Evolutionary conservation across 1,140 invertebrate species (phyloP), one percentile per base, ranked within the genome.

Genomic region (Drosophila repleta): DNA sequence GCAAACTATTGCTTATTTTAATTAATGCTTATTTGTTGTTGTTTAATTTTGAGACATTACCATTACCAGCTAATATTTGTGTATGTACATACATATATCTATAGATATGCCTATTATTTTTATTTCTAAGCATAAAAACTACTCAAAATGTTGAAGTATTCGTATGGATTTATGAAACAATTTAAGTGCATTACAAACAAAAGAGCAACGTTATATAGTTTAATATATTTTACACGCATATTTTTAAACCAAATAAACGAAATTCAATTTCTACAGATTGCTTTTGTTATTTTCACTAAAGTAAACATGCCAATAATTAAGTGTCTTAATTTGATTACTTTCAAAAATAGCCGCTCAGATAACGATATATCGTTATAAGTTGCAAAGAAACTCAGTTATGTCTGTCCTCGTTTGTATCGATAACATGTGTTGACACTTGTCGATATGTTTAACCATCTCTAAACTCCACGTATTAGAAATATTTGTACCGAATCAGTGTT

Each of bases 211-310:
- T 55, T 55, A 53, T 60, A 70, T 66, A 79, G 52, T 66, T 87
- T 72, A 75, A 62, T 85, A 65, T 80, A 84, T 69, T 85, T 81
- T 71, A 70, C 71, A 84, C 55, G 37, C 41, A 82, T 88, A 87
- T 88, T 74, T 83, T 88, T 68, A 81, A 87, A 88, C 83, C 83
- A 88, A 88, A 88, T 88, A 88, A 83, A 88, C 41, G 83, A 88
- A 88, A 88, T 88, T 4, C 21, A 88, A 88, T 88, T 88, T 88
- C 83, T 69, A 63, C 8, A 15, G 7, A 43, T 3, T n/a, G n/a
- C 37, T 39, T 39, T 46, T 39, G 4, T 24, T 43, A 15, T 55
- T 32, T 15, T 21, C 20, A 8, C 8, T 7, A 4, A 20, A 39
- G 11, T 45, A 1, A 18, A 45, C 8, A 20, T 11, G 20, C 4